Evolutionary conservation across 2,797 vertebrate species (phyloP).

Genomic region (Cottoperca gobio): DNA sequence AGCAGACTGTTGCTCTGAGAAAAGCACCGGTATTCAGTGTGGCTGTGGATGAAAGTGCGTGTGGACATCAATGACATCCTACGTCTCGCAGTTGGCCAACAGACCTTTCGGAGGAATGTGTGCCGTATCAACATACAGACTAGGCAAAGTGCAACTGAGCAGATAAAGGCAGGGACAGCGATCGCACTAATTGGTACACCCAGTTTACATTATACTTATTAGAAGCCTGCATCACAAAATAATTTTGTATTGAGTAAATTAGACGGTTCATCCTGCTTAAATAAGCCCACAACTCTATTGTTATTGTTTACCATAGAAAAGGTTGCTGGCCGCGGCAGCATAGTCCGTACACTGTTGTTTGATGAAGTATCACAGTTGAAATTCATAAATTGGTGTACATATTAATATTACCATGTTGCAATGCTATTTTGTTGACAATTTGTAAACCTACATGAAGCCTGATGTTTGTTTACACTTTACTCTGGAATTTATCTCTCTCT

Average conservation of each 20-base stretch:
- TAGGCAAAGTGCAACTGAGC: neutral
- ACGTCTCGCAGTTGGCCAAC: neutral
- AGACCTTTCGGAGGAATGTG: neutral
- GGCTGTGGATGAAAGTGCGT: constrained; percentile 1
- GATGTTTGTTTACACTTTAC: neutral
- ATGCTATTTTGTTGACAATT: neutral
- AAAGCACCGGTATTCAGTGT: neutral
- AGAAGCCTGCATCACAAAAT: neutral
- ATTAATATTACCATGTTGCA: neutral
- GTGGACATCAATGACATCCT: constrained; percentile 12
- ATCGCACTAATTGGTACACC: neutral
- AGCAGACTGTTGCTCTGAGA: neutral
- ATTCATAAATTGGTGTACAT: neutral
- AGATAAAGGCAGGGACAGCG: neutral
- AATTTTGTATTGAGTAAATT: neutral
- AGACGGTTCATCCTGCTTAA: neutral
- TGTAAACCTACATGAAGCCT: neutral
- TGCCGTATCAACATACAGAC: neutral
- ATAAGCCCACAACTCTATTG: neutral
- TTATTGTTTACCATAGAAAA: neutral
- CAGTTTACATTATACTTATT: neutral
- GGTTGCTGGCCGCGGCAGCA: neutral
- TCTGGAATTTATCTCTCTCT: neutral
- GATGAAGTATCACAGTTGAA: neutral
- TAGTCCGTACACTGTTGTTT: neutral